These are phyloP conservation scores for Taeniopygia guttata DNA, from an alignment of 2,797 vertebrate species.

Conservation along the genomic window DNA sequence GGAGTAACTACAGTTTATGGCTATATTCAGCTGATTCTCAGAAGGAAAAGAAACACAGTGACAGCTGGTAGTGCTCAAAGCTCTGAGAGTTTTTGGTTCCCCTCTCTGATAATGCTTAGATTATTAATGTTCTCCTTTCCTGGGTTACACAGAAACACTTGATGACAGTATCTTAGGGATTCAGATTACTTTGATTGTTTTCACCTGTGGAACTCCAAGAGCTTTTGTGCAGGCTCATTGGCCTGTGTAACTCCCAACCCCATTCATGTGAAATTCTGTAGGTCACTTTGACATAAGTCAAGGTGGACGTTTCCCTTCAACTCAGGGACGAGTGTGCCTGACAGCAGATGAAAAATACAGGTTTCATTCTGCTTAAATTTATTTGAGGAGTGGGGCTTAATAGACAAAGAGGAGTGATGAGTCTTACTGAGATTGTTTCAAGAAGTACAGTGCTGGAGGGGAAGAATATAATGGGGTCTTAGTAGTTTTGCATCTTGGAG, in stretches of 20 bases:
- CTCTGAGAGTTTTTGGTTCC: neutral
- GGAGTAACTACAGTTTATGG: neutral
- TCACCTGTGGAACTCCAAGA: neutral
- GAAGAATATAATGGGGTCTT: neutral
- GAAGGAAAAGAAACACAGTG: neutral
- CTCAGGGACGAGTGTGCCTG: neutral
- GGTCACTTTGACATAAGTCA: neutral
- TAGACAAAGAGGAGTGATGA: neutral
- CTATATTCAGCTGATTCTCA: neutral
- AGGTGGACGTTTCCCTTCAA: neutral
- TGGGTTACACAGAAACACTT: neutral
- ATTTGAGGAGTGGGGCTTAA: neutral
- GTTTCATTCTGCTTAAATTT: neutral
- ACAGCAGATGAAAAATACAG: neutral
- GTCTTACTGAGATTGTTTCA: neutral
- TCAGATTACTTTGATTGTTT: neutral
- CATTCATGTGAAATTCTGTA: neutral
- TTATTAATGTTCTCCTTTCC: neutral
- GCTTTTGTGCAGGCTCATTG: neutral
- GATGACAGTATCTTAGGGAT: neutral
- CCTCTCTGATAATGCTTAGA: neutral
- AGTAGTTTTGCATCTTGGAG: neutral
- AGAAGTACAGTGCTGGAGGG: neutral
- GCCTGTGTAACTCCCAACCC: fast-evolving
- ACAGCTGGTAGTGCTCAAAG: neutral